Percentiles rank a stretch among this genome's conserved stretches.
These are phyloP conservation scores for Hydropsyche betteni DNA, from an alignment of 2,888 invertebrate species.

Conservation along the genomic window DNA sequence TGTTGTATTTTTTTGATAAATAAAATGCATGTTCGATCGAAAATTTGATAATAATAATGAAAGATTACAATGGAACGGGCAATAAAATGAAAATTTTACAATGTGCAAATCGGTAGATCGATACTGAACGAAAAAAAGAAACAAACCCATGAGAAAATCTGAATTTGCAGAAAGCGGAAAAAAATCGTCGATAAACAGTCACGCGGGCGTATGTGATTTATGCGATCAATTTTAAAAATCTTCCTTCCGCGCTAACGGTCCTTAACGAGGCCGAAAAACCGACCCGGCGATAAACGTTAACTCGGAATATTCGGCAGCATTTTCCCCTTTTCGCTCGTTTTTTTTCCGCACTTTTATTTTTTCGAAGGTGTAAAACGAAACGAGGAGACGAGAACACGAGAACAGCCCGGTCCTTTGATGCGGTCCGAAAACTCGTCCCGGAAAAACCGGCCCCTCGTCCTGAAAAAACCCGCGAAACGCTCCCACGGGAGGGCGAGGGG, in stretches of 20 bases:
- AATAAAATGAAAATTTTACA: no score
- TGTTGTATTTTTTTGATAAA: no score
- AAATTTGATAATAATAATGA: no score
- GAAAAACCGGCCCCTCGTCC: no score
- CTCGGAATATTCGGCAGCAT: conserved; percentile 11
- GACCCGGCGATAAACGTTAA: conserved; percentile 30
- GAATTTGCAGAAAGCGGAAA: not conserved
- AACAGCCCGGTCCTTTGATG: conserved; percentile 13
- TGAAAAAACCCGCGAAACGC: conserved; percentile 19
- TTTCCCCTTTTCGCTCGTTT: no score
- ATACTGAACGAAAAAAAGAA: no score
- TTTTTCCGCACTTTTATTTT: no score
- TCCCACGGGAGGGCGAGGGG: conserved; percentile 12
- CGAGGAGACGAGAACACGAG: conserved; percentile 16
- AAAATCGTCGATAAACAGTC: conserved; percentile 22
- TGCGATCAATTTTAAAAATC: conserved; percentile 34
- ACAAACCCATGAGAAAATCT: not conserved
- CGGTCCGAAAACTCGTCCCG: conserved; percentile 5
- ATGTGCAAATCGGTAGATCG: not conserved
- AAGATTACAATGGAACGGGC: no score
- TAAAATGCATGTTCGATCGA: no score
- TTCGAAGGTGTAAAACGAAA: conserved; percentile 18
- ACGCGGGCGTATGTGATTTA: conserved; percentile 10
- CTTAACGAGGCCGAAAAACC: conserved; percentile 30
- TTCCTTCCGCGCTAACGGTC: conserved; percentile 9